These are phyloP conservation scores for Muschampia plurimacula DNA, from an alignment of 2,888 invertebrate species.

Conservation along the genomic window DNA sequence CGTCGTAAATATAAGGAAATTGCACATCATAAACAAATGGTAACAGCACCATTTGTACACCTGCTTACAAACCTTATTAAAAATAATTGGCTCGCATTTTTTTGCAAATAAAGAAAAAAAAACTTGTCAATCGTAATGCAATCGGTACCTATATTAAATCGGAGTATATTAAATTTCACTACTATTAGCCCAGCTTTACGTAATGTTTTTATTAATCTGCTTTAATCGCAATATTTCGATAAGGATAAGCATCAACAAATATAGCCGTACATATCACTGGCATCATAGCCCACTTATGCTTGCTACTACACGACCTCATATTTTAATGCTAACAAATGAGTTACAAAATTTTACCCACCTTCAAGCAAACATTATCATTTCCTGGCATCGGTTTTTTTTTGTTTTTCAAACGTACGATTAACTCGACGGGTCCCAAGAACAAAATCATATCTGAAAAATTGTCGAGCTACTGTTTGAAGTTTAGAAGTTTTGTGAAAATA, in stretches of 20 bases:
- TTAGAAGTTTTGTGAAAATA: no score
- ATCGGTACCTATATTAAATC: not conserved
- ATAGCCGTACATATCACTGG: not conserved
- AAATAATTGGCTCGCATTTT: not conserved
- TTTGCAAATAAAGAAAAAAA: not conserved
- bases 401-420: no score
- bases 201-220: not conserved
- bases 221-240: constrained; percentile 7
- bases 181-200: not conserved
- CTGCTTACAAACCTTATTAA: not conserved
- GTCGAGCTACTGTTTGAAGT: no score
- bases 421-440: no score
- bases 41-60: not conserved
- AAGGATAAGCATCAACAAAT: constrained; percentile 7
- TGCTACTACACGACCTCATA: no score
- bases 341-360: no score
- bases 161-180: not conserved
- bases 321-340: no score
- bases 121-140: not conserved
- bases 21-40: not conserved
- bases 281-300: not conserved
- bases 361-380: no score
- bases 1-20: not conserved
- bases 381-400: no score
- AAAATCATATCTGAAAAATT: no score